These are phyloP conservation scores for Silvanus unidentatus DNA, from an alignment of 2,888 invertebrate genomes.

Conservation along the genomic window DNA sequence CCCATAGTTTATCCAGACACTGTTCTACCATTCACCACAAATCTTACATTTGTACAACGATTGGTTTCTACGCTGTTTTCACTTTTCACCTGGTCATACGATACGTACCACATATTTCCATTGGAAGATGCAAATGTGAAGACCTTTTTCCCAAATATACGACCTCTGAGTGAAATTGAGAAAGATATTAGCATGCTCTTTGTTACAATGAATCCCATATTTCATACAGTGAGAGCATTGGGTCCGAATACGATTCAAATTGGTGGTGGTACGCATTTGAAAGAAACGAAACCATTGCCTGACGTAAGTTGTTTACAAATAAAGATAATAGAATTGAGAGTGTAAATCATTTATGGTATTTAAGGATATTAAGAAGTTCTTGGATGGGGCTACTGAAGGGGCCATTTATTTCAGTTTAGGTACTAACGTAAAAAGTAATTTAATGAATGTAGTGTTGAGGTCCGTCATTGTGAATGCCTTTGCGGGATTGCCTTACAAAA, in stretches of 20 bases:
- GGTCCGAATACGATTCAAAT: conserved; percentile 33
- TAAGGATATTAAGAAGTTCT: conserved; percentile 35
- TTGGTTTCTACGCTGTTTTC: conserved; percentile 8
- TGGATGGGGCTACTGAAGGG: conserved; percentile 39
- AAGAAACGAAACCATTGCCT: conserved; percentile 23
- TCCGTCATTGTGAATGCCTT: conserved; percentile 38
- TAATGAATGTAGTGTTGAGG: conserved; percentile 31
- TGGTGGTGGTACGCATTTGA: conserved; percentile 33
- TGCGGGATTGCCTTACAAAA: conserved; percentile 38
- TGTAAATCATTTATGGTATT: background rate
- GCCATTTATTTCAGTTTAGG: conserved; percentile 45
- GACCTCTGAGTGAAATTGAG: conserved; percentile 23
- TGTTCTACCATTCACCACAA: conserved; percentile 16
- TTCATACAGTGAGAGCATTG: conserved; percentile 29
- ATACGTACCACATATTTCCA: conserved; percentile 12
- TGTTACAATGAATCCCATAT: conserved; percentile 33
- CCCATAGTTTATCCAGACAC: conserved; percentile 33
- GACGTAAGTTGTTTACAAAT: conserved; percentile 20
- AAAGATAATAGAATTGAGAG: background rate
- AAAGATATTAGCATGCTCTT: conserved; percentile 32
- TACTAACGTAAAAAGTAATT: conserved; percentile 37
- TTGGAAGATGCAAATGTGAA: conserved; percentile 18
- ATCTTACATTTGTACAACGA: conserved; percentile 12
- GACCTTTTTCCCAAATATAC: conserved; percentile 27
- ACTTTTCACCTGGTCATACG: conserved; percentile 3